Evolutionary conservation across 1,140 invertebrate genomes (phyloP), one percentile per base, ranked within the genome.

Genomic region (Drosophila tani): DNA sequence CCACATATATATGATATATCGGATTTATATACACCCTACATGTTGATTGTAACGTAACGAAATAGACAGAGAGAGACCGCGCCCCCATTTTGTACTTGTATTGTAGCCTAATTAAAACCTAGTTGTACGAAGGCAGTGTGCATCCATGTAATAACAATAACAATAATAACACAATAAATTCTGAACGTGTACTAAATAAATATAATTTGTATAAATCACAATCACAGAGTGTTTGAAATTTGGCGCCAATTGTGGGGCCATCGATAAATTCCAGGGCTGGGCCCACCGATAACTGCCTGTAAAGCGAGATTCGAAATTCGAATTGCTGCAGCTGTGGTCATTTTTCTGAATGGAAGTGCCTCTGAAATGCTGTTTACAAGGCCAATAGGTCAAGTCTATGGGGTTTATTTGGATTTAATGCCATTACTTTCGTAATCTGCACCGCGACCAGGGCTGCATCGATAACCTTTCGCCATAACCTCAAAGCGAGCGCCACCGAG

Each of bases 21-120:
- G 8, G 32, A 55, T 38, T 55, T 38, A 55, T 55, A 58, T 76
- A 73, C 47, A 80, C 74, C 66, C 3, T 12, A 66, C 62, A 71
- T 71, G 65, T 78, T 81, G 66, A 64, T 84, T 75, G 46, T 35
- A 80, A 71, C 47, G 32, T 69, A 55, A 46, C 5, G 11, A 53
- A 53, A 53, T 35, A 38, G 45, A 59, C 7, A 53, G 38, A 60
- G 47, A 81, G 40, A 84, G 32, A 46, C 47, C 51, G 67, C 56
- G 56, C 66, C 70, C 74, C 69, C 57, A 58, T 85, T 85, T 84
- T 84, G 82, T 80, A 81, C 67, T 21, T 21, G 59, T 67, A 76
- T 75, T 69, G 51, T 82, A 83, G 84, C 65, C 82, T 87, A 81
- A 87, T 87, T 74, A 56, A 81, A 21, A 74, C 41, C 46, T 83